phyloP scores from a whole-genome alignment of 2,888 invertebrate genomes.

The Trichogramma evanescens region DNA sequence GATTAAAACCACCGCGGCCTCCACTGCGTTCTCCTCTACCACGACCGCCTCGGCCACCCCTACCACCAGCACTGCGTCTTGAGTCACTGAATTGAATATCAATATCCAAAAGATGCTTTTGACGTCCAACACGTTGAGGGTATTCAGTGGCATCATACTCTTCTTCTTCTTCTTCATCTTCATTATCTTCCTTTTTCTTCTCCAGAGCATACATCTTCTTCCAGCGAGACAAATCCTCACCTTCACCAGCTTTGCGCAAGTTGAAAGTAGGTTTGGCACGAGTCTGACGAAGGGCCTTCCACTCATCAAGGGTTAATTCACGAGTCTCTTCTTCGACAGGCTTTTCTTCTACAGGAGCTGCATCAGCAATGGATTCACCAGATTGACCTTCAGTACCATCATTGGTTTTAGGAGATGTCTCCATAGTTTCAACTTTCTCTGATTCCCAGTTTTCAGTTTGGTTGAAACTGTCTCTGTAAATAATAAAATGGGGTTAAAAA shows the following conservation, averaged over 20 bases:
- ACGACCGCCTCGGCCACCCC: constrained; percentile 59
- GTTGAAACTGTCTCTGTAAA: constrained; percentile 41
- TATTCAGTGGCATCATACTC: constrained; percentile 68
- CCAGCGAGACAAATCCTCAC: constrained; percentile 86
- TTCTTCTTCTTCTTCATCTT: constrained; percentile 63
- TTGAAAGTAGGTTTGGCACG: constrained; percentile 83
- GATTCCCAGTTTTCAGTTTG: constrained; percentile 38
- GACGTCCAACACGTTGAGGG: constrained; percentile 78
- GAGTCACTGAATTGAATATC: constrained; percentile 82
- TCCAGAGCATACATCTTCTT: constrained; percentile 80
- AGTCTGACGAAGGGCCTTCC: constrained; percentile 78
- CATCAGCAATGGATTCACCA: constrained; percentile 7
- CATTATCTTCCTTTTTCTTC: constrained; percentile 62
- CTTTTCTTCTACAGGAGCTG: constrained; percentile 43
- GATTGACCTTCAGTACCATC: constrained; percentile 14
- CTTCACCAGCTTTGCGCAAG: constrained; percentile 88
- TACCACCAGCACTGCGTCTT: constrained; percentile 63
- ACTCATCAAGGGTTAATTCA: constrained; percentile 89
- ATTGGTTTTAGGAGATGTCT: constrained; percentile 14
- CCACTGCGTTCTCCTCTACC: constrained; percentile 44
- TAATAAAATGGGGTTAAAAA: background rate
- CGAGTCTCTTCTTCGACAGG: constrained; percentile 70
- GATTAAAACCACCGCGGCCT: constrained; percentile 40
- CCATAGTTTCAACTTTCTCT: constrained; percentile 52
- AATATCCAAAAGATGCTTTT: constrained; percentile 78